Percentiles rank a stretch among this genome's conserved stretches.
These are phyloP conservation scores for Rhabdornis inornatus DNA, from an alignment of 2,113 vertebrate genomes.

Conservation along the genomic window DNA sequence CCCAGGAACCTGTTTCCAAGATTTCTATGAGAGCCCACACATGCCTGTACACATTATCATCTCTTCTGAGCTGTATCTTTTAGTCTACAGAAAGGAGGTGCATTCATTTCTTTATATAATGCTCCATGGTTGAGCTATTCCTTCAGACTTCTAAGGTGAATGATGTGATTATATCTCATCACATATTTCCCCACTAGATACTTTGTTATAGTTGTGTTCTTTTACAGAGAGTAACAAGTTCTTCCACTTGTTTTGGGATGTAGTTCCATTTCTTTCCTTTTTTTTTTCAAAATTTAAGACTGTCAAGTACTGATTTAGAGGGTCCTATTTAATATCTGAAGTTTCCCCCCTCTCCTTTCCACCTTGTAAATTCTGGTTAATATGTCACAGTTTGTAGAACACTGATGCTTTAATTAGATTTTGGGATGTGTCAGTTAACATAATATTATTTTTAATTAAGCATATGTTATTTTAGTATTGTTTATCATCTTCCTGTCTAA, in stretches of 20 bases:
- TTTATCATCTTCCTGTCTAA: not conserved
- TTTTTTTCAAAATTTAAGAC: not conserved
- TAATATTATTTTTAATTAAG: conserved; percentile 8
- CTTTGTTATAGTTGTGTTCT: not conserved
- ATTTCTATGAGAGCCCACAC: not conserved
- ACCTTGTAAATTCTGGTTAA: not conserved
- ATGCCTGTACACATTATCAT: not conserved
- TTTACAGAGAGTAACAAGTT: not conserved
- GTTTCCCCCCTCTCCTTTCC: not conserved
- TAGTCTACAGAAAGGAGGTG: not conserved
- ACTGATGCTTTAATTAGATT: not conserved
- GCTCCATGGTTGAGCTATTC: not conserved
- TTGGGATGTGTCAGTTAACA: not conserved
- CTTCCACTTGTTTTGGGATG: not conserved
- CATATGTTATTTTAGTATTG: not conserved
- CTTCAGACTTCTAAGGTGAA: not conserved
- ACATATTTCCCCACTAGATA: not conserved
- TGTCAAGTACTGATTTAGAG: not conserved
- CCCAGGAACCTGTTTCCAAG: not conserved
- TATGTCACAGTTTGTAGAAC: not conserved
- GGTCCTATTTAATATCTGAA: not conserved
- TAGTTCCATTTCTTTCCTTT: not conserved
- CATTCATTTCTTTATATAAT: not conserved
- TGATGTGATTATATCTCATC: not conserved
- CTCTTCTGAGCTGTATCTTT: not conserved